These are phyloP conservation scores for Gallirallus australis DNA, from an alignment of 2,797 vertebrate genomes.

Conservation along the genomic window DNA sequence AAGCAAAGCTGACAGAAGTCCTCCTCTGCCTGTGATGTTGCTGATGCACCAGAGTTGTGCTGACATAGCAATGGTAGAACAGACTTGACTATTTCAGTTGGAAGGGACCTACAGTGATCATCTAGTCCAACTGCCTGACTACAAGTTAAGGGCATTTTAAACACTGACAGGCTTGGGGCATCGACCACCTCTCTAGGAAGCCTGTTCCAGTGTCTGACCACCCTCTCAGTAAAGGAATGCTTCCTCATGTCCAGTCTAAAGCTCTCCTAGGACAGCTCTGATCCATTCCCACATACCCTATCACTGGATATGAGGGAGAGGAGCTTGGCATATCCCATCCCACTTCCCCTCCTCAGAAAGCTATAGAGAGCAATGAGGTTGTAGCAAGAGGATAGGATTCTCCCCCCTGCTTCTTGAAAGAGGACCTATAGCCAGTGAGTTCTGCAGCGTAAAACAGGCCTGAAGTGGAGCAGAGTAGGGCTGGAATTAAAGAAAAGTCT, in stretches of 20 bases:
- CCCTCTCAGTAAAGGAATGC: not conserved
- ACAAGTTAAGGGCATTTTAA: not conserved
- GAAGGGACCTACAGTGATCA: not conserved
- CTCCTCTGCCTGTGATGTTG: not conserved
- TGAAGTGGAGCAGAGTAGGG: not conserved
- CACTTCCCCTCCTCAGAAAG: not conserved
- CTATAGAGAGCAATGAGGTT: not conserved
- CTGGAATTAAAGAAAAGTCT: not conserved
- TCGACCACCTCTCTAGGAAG: not conserved
- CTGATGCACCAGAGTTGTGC: not conserved
- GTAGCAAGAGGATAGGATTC: not conserved
- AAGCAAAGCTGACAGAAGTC: not conserved
- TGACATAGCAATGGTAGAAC: not conserved
- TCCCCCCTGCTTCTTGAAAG: not conserved
- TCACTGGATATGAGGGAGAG: not conserved
- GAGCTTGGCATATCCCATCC: not conserved
- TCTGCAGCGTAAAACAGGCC: not conserved
- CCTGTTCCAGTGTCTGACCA: not conserved
- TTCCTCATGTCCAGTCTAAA: too few species aligned
- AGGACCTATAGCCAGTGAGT: not conserved
- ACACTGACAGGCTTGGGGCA: not conserved
- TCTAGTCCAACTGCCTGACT: not conserved
- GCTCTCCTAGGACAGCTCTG: too few species aligned
- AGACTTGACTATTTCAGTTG: not conserved
- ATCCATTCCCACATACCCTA: not conserved